Evolutionary conservation across 2,797 vertebrate species (phyloP).

Genomic region (Valencia hispanica): DNA sequence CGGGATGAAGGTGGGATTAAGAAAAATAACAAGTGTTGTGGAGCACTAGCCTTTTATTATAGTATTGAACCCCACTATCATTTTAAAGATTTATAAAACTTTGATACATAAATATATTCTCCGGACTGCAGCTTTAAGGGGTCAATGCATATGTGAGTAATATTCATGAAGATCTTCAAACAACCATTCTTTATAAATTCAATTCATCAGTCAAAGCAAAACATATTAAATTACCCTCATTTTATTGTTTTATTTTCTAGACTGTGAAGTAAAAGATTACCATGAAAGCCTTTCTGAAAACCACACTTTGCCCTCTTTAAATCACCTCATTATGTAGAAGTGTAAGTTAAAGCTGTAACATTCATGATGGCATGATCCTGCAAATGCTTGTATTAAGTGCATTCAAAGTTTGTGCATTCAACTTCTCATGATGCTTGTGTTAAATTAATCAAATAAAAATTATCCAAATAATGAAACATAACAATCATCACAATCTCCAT

Average conservation of each 20-base stretch:
- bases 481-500: background rate
- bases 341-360: background rate
- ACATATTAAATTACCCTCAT: background rate
- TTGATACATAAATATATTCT: too few relatives aligned
- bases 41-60: too few relatives aligned
- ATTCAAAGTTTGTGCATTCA: slow-evolving; percentile 19
- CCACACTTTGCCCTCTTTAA: slow-evolving; percentile 8
- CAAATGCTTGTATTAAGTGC: slow-evolving; percentile 4
- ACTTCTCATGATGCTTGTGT: slow-evolving; percentile 16
- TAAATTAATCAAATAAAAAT: slow-evolving; percentile 1
- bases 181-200: background rate
- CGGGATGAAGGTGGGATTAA: too few relatives aligned
- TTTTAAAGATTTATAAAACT: too few relatives aligned
- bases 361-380: background rate
- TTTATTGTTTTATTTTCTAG: background rate
- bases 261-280: background rate
- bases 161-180: slow-evolving; percentile 30
- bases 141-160: background rate
- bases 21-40: too few relatives aligned
- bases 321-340: slow-evolving; percentile 12
- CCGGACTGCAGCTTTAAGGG: too few relatives aligned
- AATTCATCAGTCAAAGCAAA: background rate
- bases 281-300: background rate
- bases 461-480: background rate
- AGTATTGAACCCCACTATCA: too few relatives aligned